phyloP scores from a whole-genome alignment of 2,113 vertebrate species.

The Onychostruthus taczanowskii region DNA sequence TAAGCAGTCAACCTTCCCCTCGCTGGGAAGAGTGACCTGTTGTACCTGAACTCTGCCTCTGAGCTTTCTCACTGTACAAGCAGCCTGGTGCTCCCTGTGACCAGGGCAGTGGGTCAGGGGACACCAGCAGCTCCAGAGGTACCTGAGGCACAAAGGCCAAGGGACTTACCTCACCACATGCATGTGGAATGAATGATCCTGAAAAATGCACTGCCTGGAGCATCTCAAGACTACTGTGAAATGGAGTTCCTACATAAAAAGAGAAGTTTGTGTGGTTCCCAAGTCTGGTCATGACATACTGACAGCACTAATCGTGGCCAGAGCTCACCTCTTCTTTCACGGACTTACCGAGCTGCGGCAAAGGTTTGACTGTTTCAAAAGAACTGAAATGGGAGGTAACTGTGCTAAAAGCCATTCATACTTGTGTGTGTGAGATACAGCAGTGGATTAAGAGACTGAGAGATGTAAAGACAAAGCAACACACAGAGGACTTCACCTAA shows the following conservation, averaged over 20 bases:
- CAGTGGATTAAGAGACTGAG: not conserved
- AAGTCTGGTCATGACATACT: not conserved
- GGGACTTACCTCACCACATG: not conserved
- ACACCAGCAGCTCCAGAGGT: not conserved
- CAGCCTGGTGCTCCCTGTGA: not conserved
- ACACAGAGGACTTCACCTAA: not conserved
- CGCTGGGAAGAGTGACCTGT: fast-evolving
- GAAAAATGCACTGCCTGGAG: not conserved
- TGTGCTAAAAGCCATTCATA: not conserved
- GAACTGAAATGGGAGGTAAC: not conserved
- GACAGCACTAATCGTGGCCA: not conserved
- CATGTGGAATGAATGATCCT: not conserved
- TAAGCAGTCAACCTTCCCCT: not conserved
- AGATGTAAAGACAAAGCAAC: not conserved
- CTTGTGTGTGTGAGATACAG: not conserved
- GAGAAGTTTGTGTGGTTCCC: not conserved
- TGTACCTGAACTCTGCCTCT: not conserved
- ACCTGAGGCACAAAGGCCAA: not conserved
- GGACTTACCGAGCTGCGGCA: not conserved
- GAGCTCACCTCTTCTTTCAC: not conserved
- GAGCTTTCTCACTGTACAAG: not conserved
- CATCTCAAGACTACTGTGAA: not conserved
- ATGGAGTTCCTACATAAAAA: not conserved
- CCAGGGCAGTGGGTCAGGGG: not conserved
- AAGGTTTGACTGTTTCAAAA: not conserved